Base-by-base conservation (phyloP, 1,140 invertebrate genomes). In the Planococcus citri region DNA sequence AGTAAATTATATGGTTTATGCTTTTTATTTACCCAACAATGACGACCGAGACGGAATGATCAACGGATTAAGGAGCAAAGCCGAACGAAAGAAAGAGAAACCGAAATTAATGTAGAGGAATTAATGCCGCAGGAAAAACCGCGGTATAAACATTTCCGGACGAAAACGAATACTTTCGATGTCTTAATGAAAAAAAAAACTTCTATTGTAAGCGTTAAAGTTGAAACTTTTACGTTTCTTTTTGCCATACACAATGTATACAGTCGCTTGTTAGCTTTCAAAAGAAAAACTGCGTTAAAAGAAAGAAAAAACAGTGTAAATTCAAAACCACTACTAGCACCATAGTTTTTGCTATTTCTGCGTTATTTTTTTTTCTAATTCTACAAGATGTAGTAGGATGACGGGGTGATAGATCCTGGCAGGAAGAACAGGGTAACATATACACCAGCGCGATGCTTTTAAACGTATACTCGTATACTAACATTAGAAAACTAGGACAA, bases 81-180 rank as follows among this genome's bases (percentile, higher is more conserved):
- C 21, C 22, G 6, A 22, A 25, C 60, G 3, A 64, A 64, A 64
- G 22, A 64, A 64, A 64, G 17, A 22, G 25, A 64, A 24, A 64
- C 60, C 60, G 60, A 64, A 64, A 64, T 64, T 64, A 64, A 64
- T 64, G 60, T 64, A 64, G 22, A 64, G 60, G 60, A 64, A 64
- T 64, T 64, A 64, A 64, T 64, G 60, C 60, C 60, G 41, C 41
- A n/a, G 41, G 12, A 14, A 37, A 37, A 37, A 24, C 60, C 60
- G 25, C 25, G 25, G 60, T 64, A 25, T 64, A 27, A 27, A 64
- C 60, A 27, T 24, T 25, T 64, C 22, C 21, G 60, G 60, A 27
- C 25, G 17, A 27, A 10, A 64, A 64, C 10, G 60, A 27, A 64
- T 51, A 51, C 41, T 51, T 51, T 51, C 41, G 41, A 51, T 51